Evolutionary conservation across 1,140 invertebrate species (phyloP).

Genomic region (Eumaeus atala): DNA sequence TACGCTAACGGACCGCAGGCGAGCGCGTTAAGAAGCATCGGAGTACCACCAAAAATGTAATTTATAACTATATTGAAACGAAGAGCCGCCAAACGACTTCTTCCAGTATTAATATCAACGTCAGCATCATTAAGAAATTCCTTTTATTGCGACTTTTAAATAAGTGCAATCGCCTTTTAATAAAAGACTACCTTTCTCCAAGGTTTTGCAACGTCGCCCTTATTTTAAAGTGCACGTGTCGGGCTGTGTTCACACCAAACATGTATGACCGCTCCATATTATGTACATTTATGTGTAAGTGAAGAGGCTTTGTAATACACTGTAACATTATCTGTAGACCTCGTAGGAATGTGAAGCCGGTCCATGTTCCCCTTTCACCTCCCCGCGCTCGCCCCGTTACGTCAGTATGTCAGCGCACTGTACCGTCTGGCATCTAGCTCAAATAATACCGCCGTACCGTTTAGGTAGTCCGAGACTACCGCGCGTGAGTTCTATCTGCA

Average conservation of each 20-base stretch:
- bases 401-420: too few relatives aligned
- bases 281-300: background rate
- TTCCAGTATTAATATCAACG: slow-evolving; percentile 64
- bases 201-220: slow-evolving; percentile 63
- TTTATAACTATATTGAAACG: slow-evolving; percentile 68
- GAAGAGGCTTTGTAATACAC: too few relatives aligned
- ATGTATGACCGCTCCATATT: background rate
- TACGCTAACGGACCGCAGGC: slow-evolving; percentile 21
- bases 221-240: slow-evolving; percentile 40
- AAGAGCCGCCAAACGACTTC: slow-evolving; percentile 50
- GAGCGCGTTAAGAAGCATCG: slow-evolving; percentile 20
- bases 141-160: slow-evolving; percentile 71
- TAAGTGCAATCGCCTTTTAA: slow-evolving; percentile 66
- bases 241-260: background rate
- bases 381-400: too few relatives aligned
- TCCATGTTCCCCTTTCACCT: too few relatives aligned
- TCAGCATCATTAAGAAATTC: slow-evolving; percentile 71
- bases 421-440: too few relatives aligned
- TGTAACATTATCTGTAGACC: too few relatives aligned
- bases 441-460: too few relatives aligned
- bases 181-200: slow-evolving; percentile 67
- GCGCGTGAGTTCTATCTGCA: too few relatives aligned
- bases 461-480: too few relatives aligned
- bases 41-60: slow-evolving; percentile 56
- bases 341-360: too few relatives aligned